phyloP scores from a whole-genome alignment of 2,113 vertebrate genomes.

The Cebidichthys violaceus region DNA sequence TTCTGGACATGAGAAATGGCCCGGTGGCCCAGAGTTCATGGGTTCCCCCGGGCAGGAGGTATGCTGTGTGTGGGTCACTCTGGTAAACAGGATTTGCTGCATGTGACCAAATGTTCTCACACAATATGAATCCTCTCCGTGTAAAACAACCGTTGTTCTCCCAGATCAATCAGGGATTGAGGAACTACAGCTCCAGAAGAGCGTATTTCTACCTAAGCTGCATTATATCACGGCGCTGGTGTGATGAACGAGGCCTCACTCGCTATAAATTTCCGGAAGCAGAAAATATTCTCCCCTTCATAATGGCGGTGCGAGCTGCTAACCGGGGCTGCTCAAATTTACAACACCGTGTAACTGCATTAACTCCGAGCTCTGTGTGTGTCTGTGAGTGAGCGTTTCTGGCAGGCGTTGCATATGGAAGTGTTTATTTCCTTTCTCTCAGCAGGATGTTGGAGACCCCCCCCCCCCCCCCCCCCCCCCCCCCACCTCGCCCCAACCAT shows the following conservation, averaged over 20 bases:
- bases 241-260: conserved; percentile 43
- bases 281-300: conserved; percentile 43
- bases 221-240: conserved; percentile 15
- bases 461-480: neutral
- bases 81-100: conserved; percentile 12
- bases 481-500: conserved; percentile 28
- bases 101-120: neutral
- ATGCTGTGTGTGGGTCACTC: neutral
- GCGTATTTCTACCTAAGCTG: conserved; percentile 24
- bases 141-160: conserved; percentile 3
- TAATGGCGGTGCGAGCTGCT: conserved; percentile 14
- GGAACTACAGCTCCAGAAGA: neutral
- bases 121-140: conserved; percentile 5
- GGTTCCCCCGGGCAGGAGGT: conserved; percentile 44
- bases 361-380: conserved; percentile 18
- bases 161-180: conserved; percentile 30
- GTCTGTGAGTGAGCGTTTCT: conserved; percentile 29
- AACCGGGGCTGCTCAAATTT: conserved; percentile 57
- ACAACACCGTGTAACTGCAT: conserved; percentile 43
- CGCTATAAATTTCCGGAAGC: conserved; percentile 55
- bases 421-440: conserved; percentile 79
- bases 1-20: conserved; percentile 31
- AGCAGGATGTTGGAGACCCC: conserved; percentile 64
- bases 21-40: conserved; percentile 18
- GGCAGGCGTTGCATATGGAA: conserved; percentile 74